These are phyloP conservation scores for Ceratina calcarata DNA, from an alignment of 1,140 invertebrate genomes.

Conservation along the genomic window DNA sequence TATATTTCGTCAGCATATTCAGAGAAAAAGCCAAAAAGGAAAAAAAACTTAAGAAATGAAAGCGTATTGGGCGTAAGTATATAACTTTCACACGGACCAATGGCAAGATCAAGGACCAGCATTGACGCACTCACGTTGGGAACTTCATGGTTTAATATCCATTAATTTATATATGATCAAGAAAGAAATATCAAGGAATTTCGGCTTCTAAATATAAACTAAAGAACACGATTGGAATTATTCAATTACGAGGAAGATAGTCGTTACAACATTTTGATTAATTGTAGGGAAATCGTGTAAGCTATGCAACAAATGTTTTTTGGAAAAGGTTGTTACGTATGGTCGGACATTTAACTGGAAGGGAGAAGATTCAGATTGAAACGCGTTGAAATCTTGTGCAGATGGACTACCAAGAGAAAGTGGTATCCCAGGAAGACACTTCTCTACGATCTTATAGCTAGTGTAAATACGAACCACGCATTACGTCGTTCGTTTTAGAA, in stretches of 20 bases:
- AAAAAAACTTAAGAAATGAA: not conserved
- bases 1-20: not conserved
- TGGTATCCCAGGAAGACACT: constrained; percentile 39
- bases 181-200: not conserved
- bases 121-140: not conserved
- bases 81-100: not conserved
- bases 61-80: not conserved
- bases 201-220: not conserved
- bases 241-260: not conserved
- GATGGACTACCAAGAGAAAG: constrained; percentile 52
- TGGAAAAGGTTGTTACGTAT: constrained; percentile 1
- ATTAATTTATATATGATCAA: not conserved
- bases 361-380: constrained; percentile 18
- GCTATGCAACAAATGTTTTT: too few relatives aligned
- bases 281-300: not conserved
- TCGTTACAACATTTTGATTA: not conserved
- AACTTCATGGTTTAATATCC: not conserved
- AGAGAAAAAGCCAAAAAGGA: not conserved
- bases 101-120: constrained; percentile 25
- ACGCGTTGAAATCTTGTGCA: constrained; percentile 41
- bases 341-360: not conserved
- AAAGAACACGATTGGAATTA: not conserved
- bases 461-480: not conserved
- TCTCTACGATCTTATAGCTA: constrained; percentile 44
- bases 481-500: not conserved